Evolutionary conservation across 92 coral and sea anemone species (phyloP).

Genomic region (Epizoanthus scotinus): DNA sequence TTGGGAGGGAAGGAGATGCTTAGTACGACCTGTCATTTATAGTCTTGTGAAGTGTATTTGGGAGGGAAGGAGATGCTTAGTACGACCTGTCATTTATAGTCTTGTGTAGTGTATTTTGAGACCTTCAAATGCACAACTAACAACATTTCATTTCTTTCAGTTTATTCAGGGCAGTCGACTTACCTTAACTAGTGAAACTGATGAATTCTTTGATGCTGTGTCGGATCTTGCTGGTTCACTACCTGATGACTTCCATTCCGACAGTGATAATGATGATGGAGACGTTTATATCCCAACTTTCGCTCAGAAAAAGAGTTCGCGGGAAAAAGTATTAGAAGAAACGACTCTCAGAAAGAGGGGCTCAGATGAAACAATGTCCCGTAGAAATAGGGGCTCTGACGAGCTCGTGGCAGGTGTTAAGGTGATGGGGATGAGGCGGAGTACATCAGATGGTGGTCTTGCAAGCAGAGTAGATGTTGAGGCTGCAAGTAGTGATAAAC

Average conservation of each 20-base stretch:
- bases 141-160: constrained; percentile 38
- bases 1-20: too few relatives aligned
- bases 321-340: not conserved
- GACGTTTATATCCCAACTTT: constrained; percentile 79
- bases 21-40: too few relatives aligned
- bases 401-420: not conserved
- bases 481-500: constrained; percentile 21
- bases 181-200: constrained; percentile 69
- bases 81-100: too few relatives aligned
- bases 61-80: too few relatives aligned
- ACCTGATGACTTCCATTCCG: constrained; percentile 76
- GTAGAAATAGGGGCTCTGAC: not conserved
- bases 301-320: constrained; percentile 23
- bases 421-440: constrained; percentile 4
- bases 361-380: not conserved
- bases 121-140: not conserved
- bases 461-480: constrained; percentile 7
- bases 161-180: constrained; percentile 66
- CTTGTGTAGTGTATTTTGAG: too few relatives aligned
- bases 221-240: constrained; percentile 68
- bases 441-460: constrained; percentile 33
- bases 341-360: constrained; percentile 7
- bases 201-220: constrained; percentile 86
- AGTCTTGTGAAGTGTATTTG: too few relatives aligned
- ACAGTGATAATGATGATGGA: constrained; percentile 77